Base-by-base conservation (phyloP, 2,797 vertebrate species). In the Ataeniobius toweri region DNA sequence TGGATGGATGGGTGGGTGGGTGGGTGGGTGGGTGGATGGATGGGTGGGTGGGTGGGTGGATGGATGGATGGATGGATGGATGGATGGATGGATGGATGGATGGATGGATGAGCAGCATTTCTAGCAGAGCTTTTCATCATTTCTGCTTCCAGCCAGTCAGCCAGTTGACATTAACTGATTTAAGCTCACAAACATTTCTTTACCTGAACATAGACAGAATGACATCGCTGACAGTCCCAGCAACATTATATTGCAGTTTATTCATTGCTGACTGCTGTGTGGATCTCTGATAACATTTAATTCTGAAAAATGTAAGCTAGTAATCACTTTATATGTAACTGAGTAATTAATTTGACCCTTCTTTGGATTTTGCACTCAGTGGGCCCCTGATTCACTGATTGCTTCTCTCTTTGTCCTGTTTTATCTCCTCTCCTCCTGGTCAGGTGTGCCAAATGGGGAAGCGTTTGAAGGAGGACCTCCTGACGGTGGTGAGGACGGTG, bases 391-490 rank as follows among this genome's bases (percentile, higher is more conserved):
- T 36, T 24, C 24, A 13, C 50, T 73, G 53, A n/a, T 59, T 59
- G 26, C 8, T 5, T 13, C 4, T 14, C n/a, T 58, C 24, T 20
- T n/a, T 13, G 20, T 39, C 39, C 36, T 76, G 63, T 56, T 41
- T 24, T 14, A 9, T 18, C 5, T 41, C 20, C 41, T 22, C 65
- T 68, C 18, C 36, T 48, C 44, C 73, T 48, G 39, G 5, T 44
- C 75, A 82, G 78, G 94, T 98, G 76, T 93, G 93, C 80, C 79
- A 90, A 76, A 82, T 96, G 94, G 97, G 97, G 63, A 94, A 77
- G 82, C 90, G 94, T 24, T 91, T 97, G 89, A 95, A 94, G 85
- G 90, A 95, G 24, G 97, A 98, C 91, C 91, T 99, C 83, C 94
- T 95, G 79, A 85, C 75, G 0, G 93, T 97, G 85, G 95, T 85